Evolutionary conservation across 2,888 invertebrate species (phyloP), one percentile per base, ranked within the genome.

Genomic region (Epinotia bilunana): DNA sequence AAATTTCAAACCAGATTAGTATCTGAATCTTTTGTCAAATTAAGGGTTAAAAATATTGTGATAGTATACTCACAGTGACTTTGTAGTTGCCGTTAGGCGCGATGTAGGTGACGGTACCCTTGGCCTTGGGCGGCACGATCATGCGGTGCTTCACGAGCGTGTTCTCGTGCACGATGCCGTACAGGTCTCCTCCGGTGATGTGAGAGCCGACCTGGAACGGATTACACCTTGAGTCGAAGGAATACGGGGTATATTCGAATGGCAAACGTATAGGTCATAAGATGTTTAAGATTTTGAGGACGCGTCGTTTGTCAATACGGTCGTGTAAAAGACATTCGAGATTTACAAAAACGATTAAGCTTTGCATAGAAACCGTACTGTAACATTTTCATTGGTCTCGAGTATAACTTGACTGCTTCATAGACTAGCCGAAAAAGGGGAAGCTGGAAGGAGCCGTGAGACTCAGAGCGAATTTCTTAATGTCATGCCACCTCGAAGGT

Each of bases 161-260:
- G 91, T 99, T 99, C 95, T 99, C 99, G 87, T 98, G 97, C 11
- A 99, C 99, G 76, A 98, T 94, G 82, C 98, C 99, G 91, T 98
- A 99, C 84, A 99, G 94, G 93, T 99, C 99, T 76, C 99, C 99
- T 61, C 99, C 99, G 72, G 99, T 99, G 80, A 99, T 97, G 94
- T 99, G 99, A 72, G 98, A 97, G n/a, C 99, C 99, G 82, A 96
- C 95, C 96, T 97, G 90, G n/a, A 88, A n/a, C 1, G 11, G n/a
- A 12, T 39, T 4, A n/a, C 7, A 53, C 53, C 53, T 53, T 53
- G 53, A 53, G n/a, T 7, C n/a, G n/a, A 53, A 6, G 53, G 53
- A n/a, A n/a, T 53, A 53, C 7, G 53, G 53, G n/a, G 1, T n/a
- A 6, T n/a, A 53, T 6, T 53, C 53, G 53, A 53, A 53, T 53